phyloP scores from a whole-genome alignment of 1,140 invertebrate genomes.

The Eufriesea mexicana region DNA sequence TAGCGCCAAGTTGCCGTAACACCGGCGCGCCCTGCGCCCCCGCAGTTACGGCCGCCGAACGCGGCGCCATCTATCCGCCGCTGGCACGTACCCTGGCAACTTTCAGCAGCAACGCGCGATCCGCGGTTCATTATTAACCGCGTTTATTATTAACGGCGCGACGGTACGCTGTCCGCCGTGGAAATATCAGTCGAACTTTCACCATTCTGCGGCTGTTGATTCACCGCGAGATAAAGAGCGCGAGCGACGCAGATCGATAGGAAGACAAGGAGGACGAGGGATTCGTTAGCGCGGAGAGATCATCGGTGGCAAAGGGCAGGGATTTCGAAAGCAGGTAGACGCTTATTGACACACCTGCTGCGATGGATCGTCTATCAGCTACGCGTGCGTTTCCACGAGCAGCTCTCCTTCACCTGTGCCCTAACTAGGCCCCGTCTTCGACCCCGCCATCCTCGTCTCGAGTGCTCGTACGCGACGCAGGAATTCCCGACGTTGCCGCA shows the following conservation, averaged over 20 bases:
- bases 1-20: no score
- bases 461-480: neutral
- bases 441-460: neutral
- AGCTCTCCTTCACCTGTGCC: neutral
- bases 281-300: neutral
- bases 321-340: constrained; percentile 2
- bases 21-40: no score
- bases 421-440: no score
- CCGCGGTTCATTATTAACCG: constrained; percentile 25
- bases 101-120: neutral
- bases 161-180: neutral
- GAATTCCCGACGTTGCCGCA: neutral
- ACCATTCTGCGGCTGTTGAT: constrained; percentile 15
- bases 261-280: neutral
- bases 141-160: neutral
- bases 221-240: neutral
- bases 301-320: neutral
- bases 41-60: neutral
- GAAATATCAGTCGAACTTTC: constrained; percentile 15
- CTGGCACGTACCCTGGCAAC: neutral
- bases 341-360: constrained; percentile 21
- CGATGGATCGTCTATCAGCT: neutral
- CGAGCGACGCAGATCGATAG: neutral
- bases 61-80: neutral
- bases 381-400: neutral